Base-by-base conservation (phyloP, 2,888 invertebrate genomes). In the Eueremaeus valkanovi region DNA sequence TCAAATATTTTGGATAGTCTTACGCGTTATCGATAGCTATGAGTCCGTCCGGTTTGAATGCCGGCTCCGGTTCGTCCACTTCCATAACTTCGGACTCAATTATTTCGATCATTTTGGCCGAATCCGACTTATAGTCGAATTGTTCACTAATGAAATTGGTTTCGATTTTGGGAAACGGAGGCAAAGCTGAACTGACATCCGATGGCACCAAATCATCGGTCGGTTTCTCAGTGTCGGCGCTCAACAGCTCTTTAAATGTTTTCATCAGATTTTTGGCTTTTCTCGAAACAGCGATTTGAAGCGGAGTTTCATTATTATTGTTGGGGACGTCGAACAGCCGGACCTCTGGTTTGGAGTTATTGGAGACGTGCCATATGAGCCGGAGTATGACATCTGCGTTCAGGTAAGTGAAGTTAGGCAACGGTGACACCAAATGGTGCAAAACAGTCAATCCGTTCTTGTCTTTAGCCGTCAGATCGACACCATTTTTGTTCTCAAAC, bases 391-490 rank as follows among this genome's bases (percentile, higher is more conserved):
- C 40, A 58, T 58, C 61, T 3, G 72, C 16, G 13, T 51, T 36
- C 3, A 55, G 27, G 21, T 75, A 75, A 13, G 72, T 75, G 27
- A 31, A 84, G 51, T 81, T 80, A 0, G 81, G 80, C 3, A 83
- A 78, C 1, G 85, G 83, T 45, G 79, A 81, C 40, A 84, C 82
- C 24, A 83, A 80, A 77, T 84, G 82, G 77, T 84, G 84, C 21
- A 84, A 76, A 1, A 82, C 82, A 1, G 83, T 83, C 81, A 82
- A 82, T 31, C 84, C 83, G 73, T 82, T 79, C 27, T 77, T 78
- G 79, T 85, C 85, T 63, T 77, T 76, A 11, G 73, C 73, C 0
- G 76, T 63, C 13, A 79, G 42, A 55, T 78, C 78, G 8, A 76
- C 76, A 27, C 63, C 42, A 42, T 78, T 79, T 0, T 78, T 77